Percentiles rank a stretch among this genome's conserved stretches.
phyloP scores from a whole-genome alignment of 2,113 vertebrate species.

The Phyllostomus discolor region DNA sequence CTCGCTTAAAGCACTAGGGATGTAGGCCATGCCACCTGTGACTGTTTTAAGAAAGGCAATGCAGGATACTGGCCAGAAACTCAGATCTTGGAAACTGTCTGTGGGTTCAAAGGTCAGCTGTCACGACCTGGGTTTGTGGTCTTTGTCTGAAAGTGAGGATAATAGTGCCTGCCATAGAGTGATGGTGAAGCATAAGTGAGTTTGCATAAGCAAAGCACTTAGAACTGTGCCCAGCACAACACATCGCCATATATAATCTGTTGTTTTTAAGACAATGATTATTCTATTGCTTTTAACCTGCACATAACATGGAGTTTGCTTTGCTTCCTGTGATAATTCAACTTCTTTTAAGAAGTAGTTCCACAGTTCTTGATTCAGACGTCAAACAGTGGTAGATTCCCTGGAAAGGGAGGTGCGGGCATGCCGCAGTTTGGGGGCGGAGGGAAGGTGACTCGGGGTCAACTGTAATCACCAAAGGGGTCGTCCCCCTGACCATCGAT shows the following conservation, averaged over 20 bases:
- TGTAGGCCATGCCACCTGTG: neutral
- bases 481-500: neutral
- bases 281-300: neutral
- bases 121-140: neutral
- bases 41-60: neutral
- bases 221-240: neutral
- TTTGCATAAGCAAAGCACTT: neutral
- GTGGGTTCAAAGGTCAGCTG: neutral
- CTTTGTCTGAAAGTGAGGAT: neutral
- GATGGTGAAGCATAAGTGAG: neutral
- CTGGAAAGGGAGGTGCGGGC: neutral
- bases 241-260: neutral
- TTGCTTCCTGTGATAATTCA: neutral
- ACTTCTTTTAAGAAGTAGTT: neutral
- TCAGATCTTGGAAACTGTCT: neutral
- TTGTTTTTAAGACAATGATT: neutral
- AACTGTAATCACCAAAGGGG: neutral
- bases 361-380: neutral
- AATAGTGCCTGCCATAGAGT: too few species aligned
- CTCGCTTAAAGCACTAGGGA: neutral
- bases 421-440: neutral
- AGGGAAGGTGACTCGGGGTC: too few species aligned
- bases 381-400: neutral
- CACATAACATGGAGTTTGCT: neutral
- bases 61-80: neutral